Percentiles rank a stretch among this genome's conserved stretches.
Evolutionary conservation across 2,797 vertebrate species (phyloP).

Genomic region (Myotis myotis): DNA sequence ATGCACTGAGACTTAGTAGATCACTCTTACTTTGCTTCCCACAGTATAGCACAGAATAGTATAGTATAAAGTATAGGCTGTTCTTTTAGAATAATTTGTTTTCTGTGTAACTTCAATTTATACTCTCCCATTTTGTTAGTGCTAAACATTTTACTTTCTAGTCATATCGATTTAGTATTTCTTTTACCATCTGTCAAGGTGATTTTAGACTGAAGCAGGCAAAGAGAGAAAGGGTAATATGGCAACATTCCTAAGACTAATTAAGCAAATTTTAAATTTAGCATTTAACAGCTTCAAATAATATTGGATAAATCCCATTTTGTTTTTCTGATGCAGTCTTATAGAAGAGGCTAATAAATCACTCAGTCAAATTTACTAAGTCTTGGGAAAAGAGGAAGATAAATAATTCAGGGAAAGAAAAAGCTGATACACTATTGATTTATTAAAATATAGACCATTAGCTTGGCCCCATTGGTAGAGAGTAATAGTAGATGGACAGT

Average conservation of each 20-base stretch:
- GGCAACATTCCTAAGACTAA: not conserved
- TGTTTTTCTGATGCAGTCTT: not conserved
- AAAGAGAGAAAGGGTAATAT: not conserved
- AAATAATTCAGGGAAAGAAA: not conserved
- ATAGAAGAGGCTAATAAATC: not conserved
- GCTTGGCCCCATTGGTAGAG: not conserved
- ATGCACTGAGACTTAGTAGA: not conserved
- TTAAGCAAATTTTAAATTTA: not conserved
- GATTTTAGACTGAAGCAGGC: not conserved
- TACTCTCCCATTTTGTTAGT: not conserved
- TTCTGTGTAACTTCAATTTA: not conserved
- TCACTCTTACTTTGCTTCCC: not conserved
- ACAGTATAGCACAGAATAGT: not conserved
- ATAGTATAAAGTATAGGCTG: not conserved
- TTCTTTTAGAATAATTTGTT: not conserved
- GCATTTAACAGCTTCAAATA: not conserved
- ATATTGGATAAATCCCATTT: not conserved
- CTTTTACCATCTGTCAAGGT: not conserved
- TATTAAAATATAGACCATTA: constrained; percentile 11
- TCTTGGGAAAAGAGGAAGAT: not conserved
- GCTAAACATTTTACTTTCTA: not conserved
- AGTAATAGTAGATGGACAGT: not conserved
- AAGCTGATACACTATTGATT: not conserved
- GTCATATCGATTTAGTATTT: not conserved
- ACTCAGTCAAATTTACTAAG: not conserved